A percentile compares a stretch with the other conserved stretches of the same genome.
Conservation (phyloP, 53 echinoderm and acorn worm species). For the Stichopus horrens region DNA sequence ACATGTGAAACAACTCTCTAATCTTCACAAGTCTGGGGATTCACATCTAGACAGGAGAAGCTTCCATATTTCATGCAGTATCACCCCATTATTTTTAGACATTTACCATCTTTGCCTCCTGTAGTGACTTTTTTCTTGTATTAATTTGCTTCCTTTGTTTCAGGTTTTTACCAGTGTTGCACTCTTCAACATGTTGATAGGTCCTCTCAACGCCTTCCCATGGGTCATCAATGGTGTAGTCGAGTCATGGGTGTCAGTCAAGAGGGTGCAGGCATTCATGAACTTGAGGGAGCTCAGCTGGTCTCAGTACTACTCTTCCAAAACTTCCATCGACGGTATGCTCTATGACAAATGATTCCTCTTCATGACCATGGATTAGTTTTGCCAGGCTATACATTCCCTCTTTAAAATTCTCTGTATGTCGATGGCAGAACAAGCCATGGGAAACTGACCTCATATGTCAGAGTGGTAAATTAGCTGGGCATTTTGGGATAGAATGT, state of each 20-base stretch:
- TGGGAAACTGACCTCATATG: too few relatives aligned
- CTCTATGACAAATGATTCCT: slow-evolving; percentile 86
- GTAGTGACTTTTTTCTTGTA: background rate
- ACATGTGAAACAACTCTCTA: too few relatives aligned
- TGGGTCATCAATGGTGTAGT: slow-evolving; percentile 99
- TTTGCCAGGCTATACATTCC: slow-evolving; percentile 51
- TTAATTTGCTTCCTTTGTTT: background rate
- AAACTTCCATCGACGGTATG: slow-evolving; percentile 17
- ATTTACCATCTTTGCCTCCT: background rate
- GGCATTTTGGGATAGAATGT: too few relatives aligned
- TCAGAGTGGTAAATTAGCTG: too few relatives aligned
- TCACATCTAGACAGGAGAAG: too few relatives aligned
- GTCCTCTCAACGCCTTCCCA: slow-evolving; percentile 96
- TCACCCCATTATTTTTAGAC: too few relatives aligned
- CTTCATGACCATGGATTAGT: slow-evolving; percentile 94
- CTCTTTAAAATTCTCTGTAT: background rate
- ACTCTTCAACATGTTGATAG: slow-evolving; percentile 97
- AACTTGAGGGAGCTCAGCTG: slow-evolving; percentile 73
- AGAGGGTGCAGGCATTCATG: slow-evolving; percentile 78
- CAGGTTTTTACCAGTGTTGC: slow-evolving; percentile 98
- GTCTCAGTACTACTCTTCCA: slow-evolving; percentile 63
- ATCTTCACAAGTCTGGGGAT: too few relatives aligned
- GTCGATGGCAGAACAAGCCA: background rate
- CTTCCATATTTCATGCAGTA: too few relatives aligned
- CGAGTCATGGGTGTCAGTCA: slow-evolving; percentile 90